Percentiles rank a stretch among this genome's conserved stretches.
Evolutionary conservation across 2,797 vertebrate species (phyloP).

Genomic region (Pitangus sulphuratus): DNA sequence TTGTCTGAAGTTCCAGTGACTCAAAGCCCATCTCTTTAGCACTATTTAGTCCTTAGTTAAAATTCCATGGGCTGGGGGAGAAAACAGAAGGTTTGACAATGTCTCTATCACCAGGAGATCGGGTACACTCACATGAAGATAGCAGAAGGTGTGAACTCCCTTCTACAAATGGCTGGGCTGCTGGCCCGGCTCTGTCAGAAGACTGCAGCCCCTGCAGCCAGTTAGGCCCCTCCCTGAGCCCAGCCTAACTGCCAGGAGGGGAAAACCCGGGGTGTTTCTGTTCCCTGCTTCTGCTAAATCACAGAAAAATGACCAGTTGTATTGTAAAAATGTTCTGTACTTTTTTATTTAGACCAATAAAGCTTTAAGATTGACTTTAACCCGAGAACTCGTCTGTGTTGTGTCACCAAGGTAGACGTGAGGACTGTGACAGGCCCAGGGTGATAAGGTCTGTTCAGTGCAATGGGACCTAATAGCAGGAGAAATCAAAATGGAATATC

Average conservation of each 20-base stretch:
- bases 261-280: no score
- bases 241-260: neutral
- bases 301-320: neutral
- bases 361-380: neutral
- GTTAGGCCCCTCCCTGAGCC: neutral
- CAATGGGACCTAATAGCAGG: neutral
- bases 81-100: neutral
- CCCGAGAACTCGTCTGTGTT: neutral
- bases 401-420: neutral
- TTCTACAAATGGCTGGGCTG: slow-evolving; percentile 94
- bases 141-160: slow-evolving; percentile 91
- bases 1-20: neutral
- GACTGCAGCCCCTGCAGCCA: slow-evolving; percentile 82
- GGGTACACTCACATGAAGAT: slow-evolving; percentile 96
- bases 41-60: neutral
- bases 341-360: slow-evolving; percentile 45
- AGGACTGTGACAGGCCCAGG: neutral
- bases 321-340: neutral
- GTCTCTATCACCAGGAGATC: slow-evolving; percentile 84
- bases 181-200: slow-evolving; percentile 92
- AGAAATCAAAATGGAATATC: neutral
- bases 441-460: neutral
- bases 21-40: neutral
- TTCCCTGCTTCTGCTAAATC: neutral
- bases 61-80: neutral